Evolutionary conservation across 2,888 invertebrate species (phyloP), one percentile per base, ranked within the genome.

Genomic region (Carcina quercana): DNA sequence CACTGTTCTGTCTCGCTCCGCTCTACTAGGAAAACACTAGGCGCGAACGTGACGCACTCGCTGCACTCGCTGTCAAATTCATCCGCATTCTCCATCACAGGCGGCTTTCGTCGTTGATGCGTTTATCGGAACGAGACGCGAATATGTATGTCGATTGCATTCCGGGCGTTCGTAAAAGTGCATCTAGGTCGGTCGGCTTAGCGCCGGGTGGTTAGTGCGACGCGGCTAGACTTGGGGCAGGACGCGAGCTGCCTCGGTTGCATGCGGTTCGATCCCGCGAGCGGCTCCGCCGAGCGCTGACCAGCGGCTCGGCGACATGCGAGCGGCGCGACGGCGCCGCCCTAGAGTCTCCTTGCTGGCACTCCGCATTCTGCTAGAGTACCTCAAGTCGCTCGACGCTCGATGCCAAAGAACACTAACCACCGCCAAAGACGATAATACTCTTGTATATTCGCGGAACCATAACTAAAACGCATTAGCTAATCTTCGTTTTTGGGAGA

Each of bases 71-170:
- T 73, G 79, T 78, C 78, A 79, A 78, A 80, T 70, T 75, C 73
- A 75, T 75, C 74, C 75, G 79, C 78, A 79, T 79, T 80, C 72
- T 76, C 80, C 75, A 65, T 80, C 80, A 79, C 82, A 69, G 63
- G 79, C 78, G 75, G 82, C 80, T 79, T 79, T 82, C 80, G 75
- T 80, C 79, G 79, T 67, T 79, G 74, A 79, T 80, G 82, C 82
- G 78, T 79, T 82, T 80, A 80, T 83, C 78, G 80, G 78, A 83
- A 83, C 79, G 83, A 80, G 83, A 83, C 78, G 83, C 80, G 80
- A 79, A 72, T 80, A 82, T 80, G 71, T 80, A 70, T 78, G 82
- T 78, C 82, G 82, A 80, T 78, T 74, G 82, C 76, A 79, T 79
- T 79, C 78, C 71, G 69, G 59, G 56, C 69, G 61, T 73, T 24